A percentile compares a stretch with the other conserved stretches of the same genome.
Evolutionary conservation across 2,888 invertebrate genomes (phyloP).

Genomic region (Proisotoma minuta): DNA sequence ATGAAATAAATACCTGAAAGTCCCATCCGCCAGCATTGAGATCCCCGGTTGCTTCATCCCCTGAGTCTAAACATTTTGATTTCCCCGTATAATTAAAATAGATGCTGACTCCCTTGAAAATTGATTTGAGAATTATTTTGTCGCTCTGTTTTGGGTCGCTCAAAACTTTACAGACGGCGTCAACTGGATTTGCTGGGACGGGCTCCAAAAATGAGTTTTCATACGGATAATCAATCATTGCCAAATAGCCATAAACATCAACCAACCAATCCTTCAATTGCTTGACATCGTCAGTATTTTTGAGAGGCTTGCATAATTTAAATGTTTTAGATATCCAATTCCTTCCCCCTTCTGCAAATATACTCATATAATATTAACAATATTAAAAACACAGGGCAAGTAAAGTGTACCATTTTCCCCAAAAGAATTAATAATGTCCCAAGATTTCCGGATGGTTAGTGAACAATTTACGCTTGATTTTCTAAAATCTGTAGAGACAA

Average conservation of each 20-base stretch:
- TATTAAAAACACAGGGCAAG: not conserved
- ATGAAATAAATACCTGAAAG: conserved; percentile 63
- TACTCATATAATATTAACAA: not conserved
- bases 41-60: conserved; percentile 56
- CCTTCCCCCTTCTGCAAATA: conserved; percentile 62
- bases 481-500: conserved; percentile 72
- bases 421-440: conserved; percentile 62
- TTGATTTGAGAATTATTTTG: conserved; percentile 57
- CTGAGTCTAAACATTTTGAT: conserved; percentile 64
- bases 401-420: conserved; percentile 55
- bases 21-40: conserved; percentile 72
- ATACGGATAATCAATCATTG: conserved; percentile 96
- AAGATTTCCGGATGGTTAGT: conserved; percentile 68
- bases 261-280: conserved; percentile 65
- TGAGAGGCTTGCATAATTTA: conserved; percentile 69
- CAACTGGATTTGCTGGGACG: conserved; percentile 79
- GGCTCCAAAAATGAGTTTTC: conserved; percentile 72
- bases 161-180: conserved; percentile 57
- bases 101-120: conserved; percentile 66
- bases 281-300: conserved; percentile 57
- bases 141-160: conserved; percentile 53
- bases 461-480: conserved; percentile 61
- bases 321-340: conserved; percentile 66
- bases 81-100: conserved; percentile 78
- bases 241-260: conserved; percentile 71